A percentile compares a stretch with the other conserved stretches of the same genome.
These are phyloP conservation scores for Lacerta agilis DNA, from an alignment of 2,797 vertebrate species.

Conservation along the genomic window DNA sequence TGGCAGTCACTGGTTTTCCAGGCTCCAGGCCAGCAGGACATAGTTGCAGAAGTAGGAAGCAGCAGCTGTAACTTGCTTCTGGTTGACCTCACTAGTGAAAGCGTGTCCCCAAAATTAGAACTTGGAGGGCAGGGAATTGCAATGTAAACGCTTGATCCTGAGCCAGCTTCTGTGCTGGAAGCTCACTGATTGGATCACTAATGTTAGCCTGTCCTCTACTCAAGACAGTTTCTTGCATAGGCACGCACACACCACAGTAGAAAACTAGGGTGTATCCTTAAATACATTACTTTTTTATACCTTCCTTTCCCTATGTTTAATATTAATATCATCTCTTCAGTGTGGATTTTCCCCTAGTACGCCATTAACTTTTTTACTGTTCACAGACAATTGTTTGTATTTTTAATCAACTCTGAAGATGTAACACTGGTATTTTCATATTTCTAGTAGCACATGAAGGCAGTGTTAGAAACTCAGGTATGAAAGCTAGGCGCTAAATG, in stretches of 20 bases:
- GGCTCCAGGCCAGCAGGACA: slow-evolving; percentile 47
- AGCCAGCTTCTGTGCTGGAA: slow-evolving; percentile 36
- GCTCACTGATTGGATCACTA: slow-evolving; percentile 17
- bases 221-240: not conserved
- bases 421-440: slow-evolving; percentile 29
- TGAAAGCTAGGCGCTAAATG: no score
- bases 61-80: slow-evolving; percentile 54
- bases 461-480: no score
- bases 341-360: not conserved
- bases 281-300: not conserved
- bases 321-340: not conserved
- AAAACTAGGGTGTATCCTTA: not conserved
- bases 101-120: slow-evolving; percentile 60
- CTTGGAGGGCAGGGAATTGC: slow-evolving; percentile 50
- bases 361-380: not conserved
- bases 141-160: slow-evolving; percentile 35
- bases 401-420: slow-evolving; percentile 28
- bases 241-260: slow-evolving; percentile 8
- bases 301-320: not conserved
- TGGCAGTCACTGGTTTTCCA: slow-evolving; percentile 42
- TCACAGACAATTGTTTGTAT: not conserved
- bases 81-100: slow-evolving; percentile 52
- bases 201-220: slow-evolving; percentile 19
- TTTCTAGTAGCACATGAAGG: not conserved
- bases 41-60: slow-evolving; percentile 45